Conservation (phyloP, 2,888 invertebrate genomes). For the Idaea biselata region DNA sequence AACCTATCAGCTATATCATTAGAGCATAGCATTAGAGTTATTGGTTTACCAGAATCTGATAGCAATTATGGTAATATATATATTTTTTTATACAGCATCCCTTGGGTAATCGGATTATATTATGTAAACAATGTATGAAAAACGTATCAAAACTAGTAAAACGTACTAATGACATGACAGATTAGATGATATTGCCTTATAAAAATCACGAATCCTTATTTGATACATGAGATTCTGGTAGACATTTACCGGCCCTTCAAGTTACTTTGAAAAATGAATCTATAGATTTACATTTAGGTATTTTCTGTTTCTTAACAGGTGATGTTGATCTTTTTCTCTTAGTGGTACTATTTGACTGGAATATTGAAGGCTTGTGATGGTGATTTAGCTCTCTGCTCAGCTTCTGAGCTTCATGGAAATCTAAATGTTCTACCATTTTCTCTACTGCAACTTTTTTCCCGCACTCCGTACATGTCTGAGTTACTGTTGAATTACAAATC, state of each 20-base stretch:
- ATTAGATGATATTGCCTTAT: too few species aligned
- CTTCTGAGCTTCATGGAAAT: constrained; percentile 92
- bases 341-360: constrained; percentile 33
- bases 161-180: too few species aligned
- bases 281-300: constrained; percentile 61
- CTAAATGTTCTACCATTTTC: constrained; percentile 87
- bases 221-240: too few species aligned
- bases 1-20: too few species aligned
- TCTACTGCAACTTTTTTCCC: constrained; percentile 80
- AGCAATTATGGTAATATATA: too few species aligned
- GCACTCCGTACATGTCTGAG: constrained; percentile 85
- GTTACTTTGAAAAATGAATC: constrained; percentile 58
- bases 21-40: too few species aligned
- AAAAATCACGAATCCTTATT: too few species aligned
- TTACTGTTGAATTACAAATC: constrained; percentile 52
- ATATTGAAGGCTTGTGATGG: constrained; percentile 38
- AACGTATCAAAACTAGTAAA: too few species aligned
- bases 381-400: constrained; percentile 84
- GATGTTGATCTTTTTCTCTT: constrained; percentile 65
- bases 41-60: too few species aligned
- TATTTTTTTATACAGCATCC: too few species aligned
- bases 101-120: too few species aligned
- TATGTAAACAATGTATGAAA: too few species aligned
- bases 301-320: constrained; percentile 60
- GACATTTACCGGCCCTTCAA: neutral